Evolutionary conservation across 2,888 invertebrate species (phyloP).

Genomic region (Cryptophagus acutangulus): DNA sequence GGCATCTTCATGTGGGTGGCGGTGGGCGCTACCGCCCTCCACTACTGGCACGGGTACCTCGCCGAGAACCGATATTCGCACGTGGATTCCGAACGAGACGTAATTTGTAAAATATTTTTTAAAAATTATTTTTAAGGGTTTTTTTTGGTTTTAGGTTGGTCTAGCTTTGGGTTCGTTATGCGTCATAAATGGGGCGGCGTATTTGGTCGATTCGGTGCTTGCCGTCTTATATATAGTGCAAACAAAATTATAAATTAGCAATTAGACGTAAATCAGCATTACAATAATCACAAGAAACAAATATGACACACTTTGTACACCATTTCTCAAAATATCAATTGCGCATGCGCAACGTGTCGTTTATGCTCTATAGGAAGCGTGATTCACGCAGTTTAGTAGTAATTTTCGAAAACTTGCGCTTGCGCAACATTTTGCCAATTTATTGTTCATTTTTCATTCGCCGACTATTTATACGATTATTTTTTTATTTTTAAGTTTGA

Average conservation of each 20-base stretch:
- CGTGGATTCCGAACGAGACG: constrained; percentile 69
- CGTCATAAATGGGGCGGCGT: constrained; percentile 73
- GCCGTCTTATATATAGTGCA: constrained; percentile 56
- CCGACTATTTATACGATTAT: too few relatives aligned
- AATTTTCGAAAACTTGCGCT: too few relatives aligned
- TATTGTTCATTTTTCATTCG: too few relatives aligned
- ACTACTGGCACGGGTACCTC: constrained; percentile 86
- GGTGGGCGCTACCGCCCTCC: constrained; percentile 78
- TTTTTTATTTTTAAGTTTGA: too few relatives aligned
- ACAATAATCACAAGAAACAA: too few relatives aligned
- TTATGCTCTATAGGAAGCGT: too few relatives aligned
- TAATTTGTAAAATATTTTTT: constrained; percentile 22
- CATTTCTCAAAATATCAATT: too few relatives aligned
- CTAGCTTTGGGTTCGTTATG: constrained; percentile 76
- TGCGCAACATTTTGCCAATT: too few relatives aligned
- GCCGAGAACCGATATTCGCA: constrained; percentile 71
- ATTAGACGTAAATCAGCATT: too few relatives aligned
- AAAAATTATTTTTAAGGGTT: constrained; percentile 1
- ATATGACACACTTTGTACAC: too few relatives aligned
- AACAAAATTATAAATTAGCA: constrained; percentile 21
- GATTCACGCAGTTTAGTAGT: too few relatives aligned
- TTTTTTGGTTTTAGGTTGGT: constrained; percentile 53
- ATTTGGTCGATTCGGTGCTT: constrained; percentile 73
- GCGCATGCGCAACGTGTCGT: too few relatives aligned
- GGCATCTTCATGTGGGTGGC: constrained; percentile 81